Evolutionary conservation across 2,888 invertebrate genomes (phyloP).

Genomic region (Branchellion lobata): DNA sequence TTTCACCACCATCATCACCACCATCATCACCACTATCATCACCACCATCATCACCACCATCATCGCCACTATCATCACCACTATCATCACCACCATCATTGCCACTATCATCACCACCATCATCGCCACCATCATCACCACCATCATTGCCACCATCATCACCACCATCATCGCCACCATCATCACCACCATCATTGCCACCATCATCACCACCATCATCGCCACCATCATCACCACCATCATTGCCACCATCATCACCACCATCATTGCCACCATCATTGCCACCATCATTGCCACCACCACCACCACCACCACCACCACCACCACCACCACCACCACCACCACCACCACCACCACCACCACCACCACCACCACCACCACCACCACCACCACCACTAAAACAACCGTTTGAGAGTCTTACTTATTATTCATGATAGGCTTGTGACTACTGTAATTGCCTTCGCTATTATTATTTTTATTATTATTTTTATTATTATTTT

Average conservation of each 20-base stretch:
- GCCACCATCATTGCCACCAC: neutral
- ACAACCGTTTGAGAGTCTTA: no score
- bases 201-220: constrained; percentile 3
- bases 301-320: neutral
- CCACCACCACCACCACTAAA: no score
- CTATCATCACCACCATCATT: constrained; percentile 34
- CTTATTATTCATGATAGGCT: no score
- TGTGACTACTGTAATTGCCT: no score
- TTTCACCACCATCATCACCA: neutral
- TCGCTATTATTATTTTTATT: no score
- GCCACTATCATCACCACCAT: neutral
- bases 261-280: neutral
- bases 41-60: constrained; percentile 20
- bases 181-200: constrained; percentile 27
- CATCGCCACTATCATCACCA: constrained; percentile 27
- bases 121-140: constrained; percentile 13
- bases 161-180: constrained; percentile 17
- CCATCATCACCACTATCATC: constrained; percentile 24
- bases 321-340: no score
- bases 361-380: no score
- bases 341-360: no score
- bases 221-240: neutral
- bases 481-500: no score
- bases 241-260: neutral
- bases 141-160: constrained; percentile 28